Evolutionary conservation across 2,797 vertebrate species (phyloP).

Genomic region (Poeciliopsis infans): DNA sequence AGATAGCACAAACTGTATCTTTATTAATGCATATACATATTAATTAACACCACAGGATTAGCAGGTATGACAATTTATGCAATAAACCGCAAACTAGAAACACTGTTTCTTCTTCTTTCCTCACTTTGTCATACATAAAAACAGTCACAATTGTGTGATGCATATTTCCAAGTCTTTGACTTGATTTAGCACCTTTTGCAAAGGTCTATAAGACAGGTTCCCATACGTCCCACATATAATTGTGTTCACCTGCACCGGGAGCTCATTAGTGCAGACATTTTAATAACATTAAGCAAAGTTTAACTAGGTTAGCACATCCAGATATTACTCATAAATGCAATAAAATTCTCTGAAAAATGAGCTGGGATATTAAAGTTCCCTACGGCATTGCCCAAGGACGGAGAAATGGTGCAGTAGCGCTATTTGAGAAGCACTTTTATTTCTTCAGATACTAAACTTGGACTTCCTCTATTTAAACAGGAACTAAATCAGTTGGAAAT

Average conservation of each 20-base stretch:
- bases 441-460: not conserved
- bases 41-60: not conserved
- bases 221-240: not conserved
- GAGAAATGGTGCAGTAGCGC: not conserved
- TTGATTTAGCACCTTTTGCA: conserved; percentile 10
- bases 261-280: conserved; percentile 5
- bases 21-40: not conserved
- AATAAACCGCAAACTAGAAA: not conserved
- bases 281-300: not conserved
- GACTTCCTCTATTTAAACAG: not conserved
- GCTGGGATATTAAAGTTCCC: not conserved
- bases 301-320: not conserved
- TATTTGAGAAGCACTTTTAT: not conserved
- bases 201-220: not conserved
- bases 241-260: not conserved
- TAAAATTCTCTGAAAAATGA: not conserved
- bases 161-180: conserved; percentile 17
- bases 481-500: not conserved
- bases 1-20: not conserved
- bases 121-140: conserved; percentile 15
- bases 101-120: not conserved
- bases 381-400: not conserved
- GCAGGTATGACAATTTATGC: not conserved
- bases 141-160: not conserved
- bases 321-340: not conserved